These are phyloP conservation scores for Sialis lutaria DNA, from an alignment of 2,888 invertebrate species.

Conservation along the genomic window DNA sequence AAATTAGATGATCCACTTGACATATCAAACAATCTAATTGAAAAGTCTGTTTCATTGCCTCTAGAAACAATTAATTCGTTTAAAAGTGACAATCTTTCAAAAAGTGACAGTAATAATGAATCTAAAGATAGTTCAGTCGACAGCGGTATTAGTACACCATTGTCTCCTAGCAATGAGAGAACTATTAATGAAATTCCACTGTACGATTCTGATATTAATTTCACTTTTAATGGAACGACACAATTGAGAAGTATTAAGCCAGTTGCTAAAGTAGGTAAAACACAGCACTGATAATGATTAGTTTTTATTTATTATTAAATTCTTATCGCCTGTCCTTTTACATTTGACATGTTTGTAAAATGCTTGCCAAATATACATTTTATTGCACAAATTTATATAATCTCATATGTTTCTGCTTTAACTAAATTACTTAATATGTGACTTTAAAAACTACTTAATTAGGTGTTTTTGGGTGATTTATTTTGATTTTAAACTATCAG, in stretches of 20 bases:
- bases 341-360: no score
- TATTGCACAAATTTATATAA: no score
- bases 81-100: slow-evolving; percentile 9
- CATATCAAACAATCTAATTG: slow-evolving; percentile 7
- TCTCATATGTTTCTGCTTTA: no score
- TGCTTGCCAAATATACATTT: no score
- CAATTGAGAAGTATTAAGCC: slow-evolving; percentile 60
- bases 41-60: slow-evolving; percentile 20
- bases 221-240: slow-evolving; percentile 64
- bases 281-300: neutral
- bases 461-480: no score
- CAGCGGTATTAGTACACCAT: slow-evolving; percentile 47
- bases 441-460: no score
- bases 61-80: slow-evolving; percentile 12
- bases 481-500: no score
- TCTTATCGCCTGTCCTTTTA: no score
- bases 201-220: slow-evolving; percentile 62
- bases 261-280: slow-evolving; percentile 11
- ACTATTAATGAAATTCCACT: slow-evolving; percentile 34
- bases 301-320: no score
- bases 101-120: slow-evolving; percentile 26
- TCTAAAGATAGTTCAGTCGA: slow-evolving; percentile 27
- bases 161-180: slow-evolving; percentile 29
- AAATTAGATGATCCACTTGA: neutral
- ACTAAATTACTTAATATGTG: no score